A percentile compares a stretch with the other conserved stretches of the same genome.
These are phyloP conservation scores for Papilio dardanus DNA, from an alignment of 1,140 invertebrate species.

Conservation along the genomic window DNA sequence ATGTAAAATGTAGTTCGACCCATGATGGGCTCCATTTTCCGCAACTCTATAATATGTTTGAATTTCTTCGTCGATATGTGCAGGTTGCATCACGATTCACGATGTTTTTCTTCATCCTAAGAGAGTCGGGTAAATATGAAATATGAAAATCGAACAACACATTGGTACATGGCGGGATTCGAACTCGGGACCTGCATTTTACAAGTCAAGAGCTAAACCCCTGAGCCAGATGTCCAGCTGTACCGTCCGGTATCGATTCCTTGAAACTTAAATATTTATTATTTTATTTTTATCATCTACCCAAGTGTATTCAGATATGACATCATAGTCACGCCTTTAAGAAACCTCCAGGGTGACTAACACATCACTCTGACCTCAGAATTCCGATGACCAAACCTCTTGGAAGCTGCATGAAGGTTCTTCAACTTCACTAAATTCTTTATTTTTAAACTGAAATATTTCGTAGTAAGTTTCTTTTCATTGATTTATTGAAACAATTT, in stretches of 20 bases:
- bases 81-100: too few relatives aligned
- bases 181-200: too few relatives aligned
- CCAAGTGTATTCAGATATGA: background rate
- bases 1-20: background rate
- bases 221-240: too few relatives aligned
- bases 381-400: background rate
- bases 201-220: too few relatives aligned
- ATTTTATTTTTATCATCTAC: background rate
- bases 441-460: background rate
- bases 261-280: background rate
- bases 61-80: too few relatives aligned
- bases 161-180: too few relatives aligned
- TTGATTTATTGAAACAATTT: background rate
- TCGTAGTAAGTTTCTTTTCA: background rate
- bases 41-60: too few relatives aligned
- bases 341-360: constrained; percentile 30
- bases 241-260: background rate
- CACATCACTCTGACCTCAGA: background rate
- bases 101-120: too few relatives aligned
- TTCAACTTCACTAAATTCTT: background rate
- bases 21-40: too few relatives aligned
- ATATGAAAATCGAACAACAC: too few relatives aligned
- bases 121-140: too few relatives aligned
- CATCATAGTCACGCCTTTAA: constrained; percentile 8
- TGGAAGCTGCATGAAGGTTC: background rate